Evolutionary conservation across 1,140 invertebrate species (phyloP).

Genomic region (Drosophila guanche): DNA sequence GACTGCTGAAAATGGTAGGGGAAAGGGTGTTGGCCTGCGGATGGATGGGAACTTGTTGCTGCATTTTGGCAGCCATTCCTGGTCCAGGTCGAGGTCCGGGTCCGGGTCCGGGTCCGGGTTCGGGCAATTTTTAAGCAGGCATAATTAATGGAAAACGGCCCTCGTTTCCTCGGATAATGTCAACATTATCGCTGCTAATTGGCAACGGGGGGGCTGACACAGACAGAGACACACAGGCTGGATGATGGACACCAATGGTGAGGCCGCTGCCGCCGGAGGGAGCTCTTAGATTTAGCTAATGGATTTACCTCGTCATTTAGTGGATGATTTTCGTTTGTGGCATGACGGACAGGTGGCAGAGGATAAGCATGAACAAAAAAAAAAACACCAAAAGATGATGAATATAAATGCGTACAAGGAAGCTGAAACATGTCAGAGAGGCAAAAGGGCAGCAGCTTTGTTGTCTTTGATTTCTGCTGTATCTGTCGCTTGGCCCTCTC

Average conservation of each 20-base stretch:
- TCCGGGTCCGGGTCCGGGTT: not conserved
- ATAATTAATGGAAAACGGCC: slow-evolving; percentile 36
- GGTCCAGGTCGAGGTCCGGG: not conserved
- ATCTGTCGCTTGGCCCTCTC: too few relatives aligned
- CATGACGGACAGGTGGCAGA: not conserved
- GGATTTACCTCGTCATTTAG: too few relatives aligned
- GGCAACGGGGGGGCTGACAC: slow-evolving; percentile 9
- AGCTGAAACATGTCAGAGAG: too few relatives aligned
- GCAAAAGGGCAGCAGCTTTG: too few relatives aligned
- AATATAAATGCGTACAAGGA: too few relatives aligned
- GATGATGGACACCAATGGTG: not conserved
- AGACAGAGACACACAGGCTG: not conserved
- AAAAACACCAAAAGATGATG: too few relatives aligned
- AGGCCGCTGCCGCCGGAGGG: too few relatives aligned
- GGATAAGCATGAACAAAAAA: too few relatives aligned
- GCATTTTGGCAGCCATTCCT: slow-evolving; percentile 17
- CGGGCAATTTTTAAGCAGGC: slow-evolving; percentile 28
- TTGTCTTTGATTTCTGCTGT: too few relatives aligned
- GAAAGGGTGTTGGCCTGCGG: not conserved
- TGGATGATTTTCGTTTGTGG: too few relatives aligned
- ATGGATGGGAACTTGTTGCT: slow-evolving; percentile 42
- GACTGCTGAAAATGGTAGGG: too few relatives aligned
- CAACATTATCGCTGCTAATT: slow-evolving; percentile 56
- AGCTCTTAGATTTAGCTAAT: too few relatives aligned
- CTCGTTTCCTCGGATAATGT: slow-evolving; percentile 30